Evolutionary conservation across 1,140 invertebrate species (phyloP), one percentile per base, ranked within the genome.

Genomic region (Manduca sexta): DNA sequence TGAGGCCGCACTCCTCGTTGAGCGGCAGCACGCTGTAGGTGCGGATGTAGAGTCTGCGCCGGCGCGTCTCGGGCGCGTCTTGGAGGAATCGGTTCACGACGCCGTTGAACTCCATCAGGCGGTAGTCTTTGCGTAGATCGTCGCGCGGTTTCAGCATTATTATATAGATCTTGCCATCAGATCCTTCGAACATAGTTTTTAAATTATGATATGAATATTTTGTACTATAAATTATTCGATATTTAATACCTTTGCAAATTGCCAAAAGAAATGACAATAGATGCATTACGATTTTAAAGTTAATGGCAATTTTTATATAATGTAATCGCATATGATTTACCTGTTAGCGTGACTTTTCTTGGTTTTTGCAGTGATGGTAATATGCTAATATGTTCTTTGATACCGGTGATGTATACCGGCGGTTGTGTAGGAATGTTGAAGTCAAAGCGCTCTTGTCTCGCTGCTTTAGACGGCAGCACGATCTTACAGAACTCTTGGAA

Each of bases 61-160:
- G 91, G 21, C 96, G 86, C 0, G 96, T 93, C 68, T 97, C 94
- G 0, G 93, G 88, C 69, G 97, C 93, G 57, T 94, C 92, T 62
- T 93, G 90, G 12, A 99, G 82, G 73, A 96, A 95, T 52, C 93
- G 92, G 77, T 99, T 99, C 0, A 99, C 93, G 34, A 99, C 91
- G 16, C 91, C 91, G 75, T 96, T 97, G 69, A 99, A 98, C 84
- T 99, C 98, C 96, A 99, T 98, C 33, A 99, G 86, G 12, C 98
- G 90, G 49, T 93, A 96, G 80, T 99, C 98, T 83, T 96, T 97
- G 10, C 98, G 88, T 31, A 99, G 87, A 88, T 99, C 98, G 86
- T 99, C 98, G 79, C 95, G 95, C 0, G 95, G 94, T 86, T 99
- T 99, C 54, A 96, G 92, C 90, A 99, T 92, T 58, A 99, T 93